Evolutionary conservation across 2,113 vertebrate species (phyloP), one percentile per base, ranked within the genome.

Genomic region (Laticauda colubrina): DNA sequence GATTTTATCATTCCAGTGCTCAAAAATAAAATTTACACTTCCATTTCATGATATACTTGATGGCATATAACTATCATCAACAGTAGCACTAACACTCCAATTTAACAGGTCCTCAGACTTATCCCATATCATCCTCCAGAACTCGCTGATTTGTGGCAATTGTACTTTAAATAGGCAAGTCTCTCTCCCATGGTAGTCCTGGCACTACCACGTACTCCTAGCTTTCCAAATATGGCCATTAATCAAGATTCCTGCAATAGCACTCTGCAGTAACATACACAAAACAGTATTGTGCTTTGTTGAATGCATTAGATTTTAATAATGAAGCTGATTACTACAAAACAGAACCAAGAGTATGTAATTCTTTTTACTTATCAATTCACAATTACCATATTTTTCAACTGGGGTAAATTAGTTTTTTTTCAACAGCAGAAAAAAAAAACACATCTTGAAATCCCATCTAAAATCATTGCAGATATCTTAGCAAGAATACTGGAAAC

Each of bases 401-500:
- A 43, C 21, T 86, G 18, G 26, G 5, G 2, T 23, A 39, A 48
- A 18, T 87, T 43, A 39, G 9, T 3, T 48, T 51, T 26, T 34
- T 18, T 29, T 14, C 29, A 4, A 87, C 53, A 90, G 51, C 23
- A 39, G 18, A 14, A n/a, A 69, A 24, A 24, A 69, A 89, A 59
- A 51, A 51, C 48, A 51, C 48, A 51, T 51, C 56, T 6, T 54
- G 9, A 91, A 88, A 75, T 5, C 26, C 48, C 23, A 8, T 90
- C 92, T 85, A 51, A 23, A 92, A 94, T 24, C 55, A 88, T 85
- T 8, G 11, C 87, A 94, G 21, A 69, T 48, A 69, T 43, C 56
- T 48, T 9, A 43, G 34, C 0, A 0, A 92, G 34, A 92, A 93
- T 93, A 54, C 23, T 59, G 29, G 94, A 96, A 95, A 96, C 64